These are phyloP conservation scores for Parnassius glacialis DNA, from an alignment of 2,888 invertebrate species.

Conservation along the genomic window DNA sequence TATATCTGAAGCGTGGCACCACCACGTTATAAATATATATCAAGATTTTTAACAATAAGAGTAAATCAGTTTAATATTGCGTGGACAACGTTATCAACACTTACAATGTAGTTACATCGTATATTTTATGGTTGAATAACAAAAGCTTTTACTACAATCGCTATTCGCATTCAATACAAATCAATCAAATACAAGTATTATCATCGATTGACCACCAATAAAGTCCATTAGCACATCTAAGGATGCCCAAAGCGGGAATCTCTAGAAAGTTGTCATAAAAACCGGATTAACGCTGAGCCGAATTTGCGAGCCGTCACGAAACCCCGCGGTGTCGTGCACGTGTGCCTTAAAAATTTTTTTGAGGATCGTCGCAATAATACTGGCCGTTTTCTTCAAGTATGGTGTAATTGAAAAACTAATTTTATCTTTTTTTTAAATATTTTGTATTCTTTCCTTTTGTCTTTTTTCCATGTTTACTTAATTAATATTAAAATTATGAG, in stretches of 20 bases:
- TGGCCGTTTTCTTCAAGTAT: slow-evolving; percentile 16
- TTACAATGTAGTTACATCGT: not conserved
- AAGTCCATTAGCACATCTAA: slow-evolving; percentile 70
- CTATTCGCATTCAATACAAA: slow-evolving; percentile 12
- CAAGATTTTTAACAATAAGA: slow-evolving; percentile 1
- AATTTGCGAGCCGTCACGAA: slow-evolving; percentile 47
- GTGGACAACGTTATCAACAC: not conserved
- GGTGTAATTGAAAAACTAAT: slow-evolving; percentile 9
- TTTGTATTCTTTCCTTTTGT: too few species aligned
- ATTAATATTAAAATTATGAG: too few species aligned
- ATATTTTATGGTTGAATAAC: slow-evolving; percentile 10
- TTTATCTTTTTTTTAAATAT: too few species aligned
- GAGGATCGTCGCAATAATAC: slow-evolving; percentile 19
- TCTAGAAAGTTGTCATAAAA: slow-evolving; percentile 71
- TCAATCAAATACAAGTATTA: slow-evolving; percentile 26
- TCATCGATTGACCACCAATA: slow-evolving; percentile 43
- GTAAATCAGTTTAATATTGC: not conserved
- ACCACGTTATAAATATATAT: too few species aligned
- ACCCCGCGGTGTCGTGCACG: slow-evolving; percentile 33
- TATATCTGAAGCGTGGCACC: too few species aligned
- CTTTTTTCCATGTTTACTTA: too few species aligned
- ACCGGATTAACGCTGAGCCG: slow-evolving; percentile 59
- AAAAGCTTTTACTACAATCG: slow-evolving; percentile 17
- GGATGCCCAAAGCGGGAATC: slow-evolving; percentile 64
- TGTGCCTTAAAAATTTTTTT: slow-evolving; percentile 23